Conservation (phyloP, 2,113 vertebrate genomes). For the Eonycteris spelaea region DNA sequence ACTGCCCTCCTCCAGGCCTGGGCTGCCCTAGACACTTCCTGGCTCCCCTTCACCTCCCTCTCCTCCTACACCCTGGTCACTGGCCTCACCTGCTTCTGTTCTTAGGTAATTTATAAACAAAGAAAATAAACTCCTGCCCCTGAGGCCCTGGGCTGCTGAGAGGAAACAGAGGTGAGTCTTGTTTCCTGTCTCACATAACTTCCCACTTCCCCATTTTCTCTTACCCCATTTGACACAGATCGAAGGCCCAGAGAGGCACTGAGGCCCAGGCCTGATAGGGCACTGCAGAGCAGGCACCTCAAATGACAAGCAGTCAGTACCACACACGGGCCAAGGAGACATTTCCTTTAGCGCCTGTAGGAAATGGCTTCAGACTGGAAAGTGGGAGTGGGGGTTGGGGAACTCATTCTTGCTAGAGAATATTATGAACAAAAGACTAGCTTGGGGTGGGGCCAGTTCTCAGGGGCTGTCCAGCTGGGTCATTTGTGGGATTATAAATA, state of each 20-base stretch:
- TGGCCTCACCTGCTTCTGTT: background rate
- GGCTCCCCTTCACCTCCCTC: too few species aligned
- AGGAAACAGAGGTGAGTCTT: background rate
- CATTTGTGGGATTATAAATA: background rate
- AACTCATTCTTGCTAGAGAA: background rate
- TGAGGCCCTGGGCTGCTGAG: background rate
- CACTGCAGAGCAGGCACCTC: background rate
- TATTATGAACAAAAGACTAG: background rate
- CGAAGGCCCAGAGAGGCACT: background rate
- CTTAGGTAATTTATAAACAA: background rate
- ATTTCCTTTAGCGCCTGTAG: background rate
- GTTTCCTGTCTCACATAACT: background rate
- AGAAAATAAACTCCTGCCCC: background rate
- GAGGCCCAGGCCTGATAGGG: background rate
- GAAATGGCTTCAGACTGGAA: background rate
- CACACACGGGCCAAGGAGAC: background rate
- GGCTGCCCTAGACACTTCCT: background rate
- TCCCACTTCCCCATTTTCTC: background rate
- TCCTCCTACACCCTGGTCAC: background rate
- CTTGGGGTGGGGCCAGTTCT: background rate
- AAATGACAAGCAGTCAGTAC: fast-evolving
- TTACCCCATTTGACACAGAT: background rate
- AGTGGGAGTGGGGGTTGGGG: too few species aligned
- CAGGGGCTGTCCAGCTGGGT: background rate
- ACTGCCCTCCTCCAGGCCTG: background rate